Percentiles rank a stretch among this genome's conserved stretches.
Evolutionary conservation across 2,888 invertebrate genomes (phyloP).

Genomic region (Thymelicus sylvestris): DNA sequence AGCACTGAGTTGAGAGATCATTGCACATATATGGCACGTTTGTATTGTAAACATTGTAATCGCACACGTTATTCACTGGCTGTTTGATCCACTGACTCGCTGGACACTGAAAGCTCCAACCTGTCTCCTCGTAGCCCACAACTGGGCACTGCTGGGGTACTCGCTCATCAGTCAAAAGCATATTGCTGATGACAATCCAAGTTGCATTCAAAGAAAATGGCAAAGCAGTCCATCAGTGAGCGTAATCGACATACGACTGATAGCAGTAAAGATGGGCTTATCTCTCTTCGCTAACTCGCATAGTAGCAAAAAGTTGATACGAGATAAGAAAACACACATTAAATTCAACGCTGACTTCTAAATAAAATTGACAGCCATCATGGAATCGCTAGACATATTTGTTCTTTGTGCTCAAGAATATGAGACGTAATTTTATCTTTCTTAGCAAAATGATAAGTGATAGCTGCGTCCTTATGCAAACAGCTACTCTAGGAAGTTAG

Average conservation of each 20-base stretch:
- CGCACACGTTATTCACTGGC: conserved; percentile 53
- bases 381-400: background rate
- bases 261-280: conserved; percentile 76
- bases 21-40: conserved; percentile 43
- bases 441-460: too few species aligned
- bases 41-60: conserved; percentile 55
- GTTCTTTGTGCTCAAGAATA: too few species aligned
- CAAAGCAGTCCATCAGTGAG: conserved; percentile 73
- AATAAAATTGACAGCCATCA: conserved; percentile 6
- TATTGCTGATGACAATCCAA: conserved; percentile 52
- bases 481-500: too few species aligned
- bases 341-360: conserved; percentile 35
- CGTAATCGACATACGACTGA: conserved; percentile 78
- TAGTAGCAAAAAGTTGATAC: conserved; percentile 77
- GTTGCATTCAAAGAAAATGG: conserved; percentile 41
- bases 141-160: conserved; percentile 61
- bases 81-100: conserved; percentile 63
- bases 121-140: conserved; percentile 58
- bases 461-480: too few species aligned
- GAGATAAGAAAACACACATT: conserved; percentile 61
- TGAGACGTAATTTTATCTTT: too few species aligned
- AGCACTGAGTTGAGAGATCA: conserved; percentile 63
- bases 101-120: conserved; percentile 69
- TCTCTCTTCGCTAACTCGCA: conserved; percentile 65
- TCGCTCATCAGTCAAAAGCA: conserved; percentile 65